Evolutionary conservation across 2,888 invertebrate genomes (phyloP).

Genomic region (Drosophila pegasa): DNA sequence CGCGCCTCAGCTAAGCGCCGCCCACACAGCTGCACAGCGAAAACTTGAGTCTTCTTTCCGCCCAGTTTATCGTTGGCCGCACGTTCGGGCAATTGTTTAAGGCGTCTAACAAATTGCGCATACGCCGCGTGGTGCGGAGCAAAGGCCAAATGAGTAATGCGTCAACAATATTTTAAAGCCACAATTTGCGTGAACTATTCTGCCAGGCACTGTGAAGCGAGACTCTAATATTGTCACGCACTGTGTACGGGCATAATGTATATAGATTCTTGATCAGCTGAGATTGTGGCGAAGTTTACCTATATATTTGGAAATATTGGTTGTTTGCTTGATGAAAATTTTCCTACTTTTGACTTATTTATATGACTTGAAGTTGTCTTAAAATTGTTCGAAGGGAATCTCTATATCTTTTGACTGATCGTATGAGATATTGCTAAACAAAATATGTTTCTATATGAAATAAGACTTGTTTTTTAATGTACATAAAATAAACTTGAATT

Average conservation of each 20-base stretch:
- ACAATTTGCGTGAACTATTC: conserved; percentile 56
- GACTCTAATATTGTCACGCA: conserved; percentile 4
- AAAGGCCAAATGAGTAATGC: conserved; percentile 35
- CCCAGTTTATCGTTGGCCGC: conserved; percentile 20
- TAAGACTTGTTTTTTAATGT: no score
- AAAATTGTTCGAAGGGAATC: no score
- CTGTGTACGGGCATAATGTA: background rate
- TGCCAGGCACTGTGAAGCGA: background rate
- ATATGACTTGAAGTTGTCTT: no score
- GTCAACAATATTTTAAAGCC: conserved; percentile 43
- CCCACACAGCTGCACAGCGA: background rate
- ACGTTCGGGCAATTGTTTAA: conserved; percentile 73
- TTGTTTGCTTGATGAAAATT: no score
- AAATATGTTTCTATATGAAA: no score
- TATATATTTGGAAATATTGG: no score
- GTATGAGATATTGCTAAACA: no score
- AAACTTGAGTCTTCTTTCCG: background rate
- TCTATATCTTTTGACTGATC: no score
- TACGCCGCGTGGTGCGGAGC: conserved; percentile 39
- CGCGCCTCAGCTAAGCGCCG: conserved; percentile 13
- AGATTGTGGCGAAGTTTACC: no score
- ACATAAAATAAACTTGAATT: no score
- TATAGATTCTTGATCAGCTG: background rate
- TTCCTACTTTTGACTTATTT: no score
- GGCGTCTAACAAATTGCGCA: conserved; percentile 69